phyloP scores from a whole-genome alignment of 1,140 invertebrate genomes.

The Micrasema minimum region DNA sequence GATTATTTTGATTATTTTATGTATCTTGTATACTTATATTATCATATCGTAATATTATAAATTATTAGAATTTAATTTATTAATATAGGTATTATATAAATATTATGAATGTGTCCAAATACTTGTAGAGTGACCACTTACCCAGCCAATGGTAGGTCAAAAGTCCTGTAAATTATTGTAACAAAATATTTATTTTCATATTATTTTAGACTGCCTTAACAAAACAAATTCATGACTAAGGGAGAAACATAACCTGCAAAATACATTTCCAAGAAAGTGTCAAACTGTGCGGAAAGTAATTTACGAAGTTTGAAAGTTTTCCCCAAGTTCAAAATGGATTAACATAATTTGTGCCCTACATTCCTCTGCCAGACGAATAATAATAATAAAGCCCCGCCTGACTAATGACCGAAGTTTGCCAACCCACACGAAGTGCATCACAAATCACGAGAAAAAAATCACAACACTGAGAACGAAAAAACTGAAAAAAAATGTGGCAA shows the following conservation, averaged over 20 bases:
- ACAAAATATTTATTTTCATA: no score
- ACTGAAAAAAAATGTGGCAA: constrained; percentile 69
- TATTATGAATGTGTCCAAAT: no score
- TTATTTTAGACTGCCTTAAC: no score
- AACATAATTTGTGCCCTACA: not conserved
- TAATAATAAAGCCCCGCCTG: not conserved
- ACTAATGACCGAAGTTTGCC: constrained; percentile 47
- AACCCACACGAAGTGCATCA: constrained; percentile 60
- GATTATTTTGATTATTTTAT: no score
- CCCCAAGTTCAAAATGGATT: constrained; percentile 6
- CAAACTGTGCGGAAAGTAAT: not conserved
- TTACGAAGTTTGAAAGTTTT: not conserved
- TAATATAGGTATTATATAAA: no score
- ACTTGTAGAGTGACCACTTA: no score
- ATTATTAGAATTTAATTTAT: no score
- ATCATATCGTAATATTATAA: no score
- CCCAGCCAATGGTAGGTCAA: no score
- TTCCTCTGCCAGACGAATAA: not conserved
- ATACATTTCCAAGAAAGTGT: not conserved
- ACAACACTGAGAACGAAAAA: constrained; percentile 66
- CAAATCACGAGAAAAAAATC: constrained; percentile 66
- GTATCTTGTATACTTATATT: no score
- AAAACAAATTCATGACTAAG: no score
- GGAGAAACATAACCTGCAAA: not conserved
- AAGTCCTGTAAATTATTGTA: no score